Evolutionary conservation across 2,888 invertebrate genomes (phyloP).

Genomic region (Pomacea canaliculata): DNA sequence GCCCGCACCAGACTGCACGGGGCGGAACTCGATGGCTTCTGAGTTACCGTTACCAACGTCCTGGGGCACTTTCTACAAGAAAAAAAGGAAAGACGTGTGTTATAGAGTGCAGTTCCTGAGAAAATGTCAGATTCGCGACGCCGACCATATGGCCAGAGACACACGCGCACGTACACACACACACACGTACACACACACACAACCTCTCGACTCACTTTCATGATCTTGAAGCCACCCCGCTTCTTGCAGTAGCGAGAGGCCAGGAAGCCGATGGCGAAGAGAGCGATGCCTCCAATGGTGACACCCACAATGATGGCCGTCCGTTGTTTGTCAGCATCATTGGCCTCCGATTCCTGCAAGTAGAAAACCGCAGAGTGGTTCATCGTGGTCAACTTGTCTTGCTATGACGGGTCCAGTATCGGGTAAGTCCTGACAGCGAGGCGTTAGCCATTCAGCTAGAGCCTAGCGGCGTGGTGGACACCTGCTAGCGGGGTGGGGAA

Average conservation of each 20-base stretch:
- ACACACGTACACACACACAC: too few species aligned
- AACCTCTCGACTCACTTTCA: slow-evolving; percentile 40
- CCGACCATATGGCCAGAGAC: too few species aligned
- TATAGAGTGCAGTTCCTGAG: too few species aligned
- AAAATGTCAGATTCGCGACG: too few species aligned
- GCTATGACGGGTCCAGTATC: too few species aligned
- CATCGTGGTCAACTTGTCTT: too few species aligned
- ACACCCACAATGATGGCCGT: slow-evolving; percentile 54
- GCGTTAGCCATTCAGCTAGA: too few species aligned
- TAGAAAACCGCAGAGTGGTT: neutral
- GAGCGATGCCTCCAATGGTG: slow-evolving; percentile 48
- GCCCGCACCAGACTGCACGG: slow-evolving; percentile 11
- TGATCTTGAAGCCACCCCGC: slow-evolving; percentile 43
- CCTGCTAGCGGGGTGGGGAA: too few species aligned
- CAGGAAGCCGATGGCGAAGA: slow-evolving; percentile 53
- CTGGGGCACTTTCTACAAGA: slow-evolving; percentile 21
- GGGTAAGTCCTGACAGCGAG: too few species aligned
- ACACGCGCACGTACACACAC: too few species aligned
- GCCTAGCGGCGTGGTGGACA: too few species aligned
- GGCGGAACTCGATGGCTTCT: slow-evolving; percentile 30
- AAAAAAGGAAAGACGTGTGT: neutral
- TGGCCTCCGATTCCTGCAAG: slow-evolving; percentile 23
- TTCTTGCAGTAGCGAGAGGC: slow-evolving; percentile 46
- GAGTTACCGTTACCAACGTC: slow-evolving; percentile 24
- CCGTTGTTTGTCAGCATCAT: slow-evolving; percentile 22